Base-by-base conservation (phyloP, 1,140 invertebrate species). In the Drosophila burlai region DNA sequence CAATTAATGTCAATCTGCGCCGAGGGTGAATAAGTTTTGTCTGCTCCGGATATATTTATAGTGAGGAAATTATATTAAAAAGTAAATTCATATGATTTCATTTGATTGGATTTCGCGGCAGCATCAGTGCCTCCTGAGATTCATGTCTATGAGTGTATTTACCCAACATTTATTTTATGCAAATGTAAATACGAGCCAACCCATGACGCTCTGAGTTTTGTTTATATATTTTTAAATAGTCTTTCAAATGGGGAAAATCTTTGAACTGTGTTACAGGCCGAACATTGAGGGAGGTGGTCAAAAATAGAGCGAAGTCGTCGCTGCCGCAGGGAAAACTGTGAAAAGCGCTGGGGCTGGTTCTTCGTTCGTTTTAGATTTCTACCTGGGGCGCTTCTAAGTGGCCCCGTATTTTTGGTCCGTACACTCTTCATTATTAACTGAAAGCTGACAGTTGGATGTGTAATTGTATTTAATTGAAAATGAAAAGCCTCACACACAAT, bases 1-100 rank as follows among this genome's bases (percentile, higher is more conserved):
- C 84, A 89, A 89, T 89, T 89, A 90, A 81, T 90, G 85, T 90
- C 84, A 89, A 84, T 74, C 85, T 68, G 42, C 78, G 46, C 65
- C 34, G 36, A 40, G 26, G 38, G 66, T 59, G 67, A 81, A 89
- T 87, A 81, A 83, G 73, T 89, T 74, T 60, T 45, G 58, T 26
- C 71, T 74, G 52, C 57, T 57, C 45, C 49, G 65, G 54, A 54
- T 66, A 59, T 55, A 43, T 59, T 76, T 66, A 67, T 73, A 68
- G 61, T 50, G 62, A 45, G 47, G 45, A 42, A 83, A 80, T 64
- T 65, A 67, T 49, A 81, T 49, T 66, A 65, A 75, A 64, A 82
- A 67, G 76, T 76, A 64, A 84, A 81, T 65, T 80, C 71, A 83
- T 76, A 76, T 46, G 58, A 87, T 80, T 83, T 84, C 73, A 85